A percentile compares a stretch with the other conserved stretches of the same genome.
Conservation (phyloP, 2,113 vertebrate genomes). For the Sisor rabdophorus region DNA sequence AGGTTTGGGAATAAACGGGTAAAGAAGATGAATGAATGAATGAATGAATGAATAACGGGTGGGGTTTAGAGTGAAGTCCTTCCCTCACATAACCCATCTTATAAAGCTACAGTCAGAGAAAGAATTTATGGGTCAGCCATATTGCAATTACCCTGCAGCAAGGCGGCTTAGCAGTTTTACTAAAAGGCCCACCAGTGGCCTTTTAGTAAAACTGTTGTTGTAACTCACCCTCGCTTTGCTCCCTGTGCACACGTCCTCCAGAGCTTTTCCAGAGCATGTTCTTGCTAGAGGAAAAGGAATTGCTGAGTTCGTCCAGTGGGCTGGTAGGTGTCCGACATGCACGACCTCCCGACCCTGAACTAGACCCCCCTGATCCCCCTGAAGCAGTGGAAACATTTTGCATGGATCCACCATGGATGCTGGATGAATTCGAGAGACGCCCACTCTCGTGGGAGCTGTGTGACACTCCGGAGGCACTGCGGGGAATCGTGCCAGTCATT, state of each 20-base stretch:
- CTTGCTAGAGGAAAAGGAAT: slow-evolving; percentile 81
- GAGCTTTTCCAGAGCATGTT: slow-evolving; percentile 82
- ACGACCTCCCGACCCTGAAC: slow-evolving; percentile 43
- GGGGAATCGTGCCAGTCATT: slow-evolving; percentile 82
- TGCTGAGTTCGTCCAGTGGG: slow-evolving; percentile 86
- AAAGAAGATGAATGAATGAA: too few species aligned
- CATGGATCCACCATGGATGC: slow-evolving; percentile 75
- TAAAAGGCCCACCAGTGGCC: too few species aligned
- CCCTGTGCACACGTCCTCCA: slow-evolving; percentile 79
- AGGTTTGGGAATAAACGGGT: too few species aligned
- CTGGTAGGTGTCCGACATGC: slow-evolving; percentile 89
- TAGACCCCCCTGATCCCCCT: slow-evolving; percentile 38
- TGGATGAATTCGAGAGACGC: slow-evolving; percentile 77
- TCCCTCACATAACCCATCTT: too few species aligned
- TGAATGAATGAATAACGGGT: too few species aligned
- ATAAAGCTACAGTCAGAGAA: too few species aligned
- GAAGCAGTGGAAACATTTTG: slow-evolving; percentile 71
- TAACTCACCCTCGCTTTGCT: slow-evolving; percentile 82
- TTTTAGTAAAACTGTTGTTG: too few species aligned
- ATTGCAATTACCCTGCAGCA: too few species aligned
- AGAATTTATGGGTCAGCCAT: too few species aligned
- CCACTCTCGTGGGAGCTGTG: slow-evolving; percentile 71
- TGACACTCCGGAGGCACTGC: slow-evolving; percentile 80
- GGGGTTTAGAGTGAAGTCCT: too few species aligned
- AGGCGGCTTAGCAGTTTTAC: too few species aligned